A percentile compares a stretch with the other conserved stretches of the same genome.
Evolutionary conservation across 2,797 vertebrate genomes (phyloP).

Genomic region (Miichthys miiuy): DNA sequence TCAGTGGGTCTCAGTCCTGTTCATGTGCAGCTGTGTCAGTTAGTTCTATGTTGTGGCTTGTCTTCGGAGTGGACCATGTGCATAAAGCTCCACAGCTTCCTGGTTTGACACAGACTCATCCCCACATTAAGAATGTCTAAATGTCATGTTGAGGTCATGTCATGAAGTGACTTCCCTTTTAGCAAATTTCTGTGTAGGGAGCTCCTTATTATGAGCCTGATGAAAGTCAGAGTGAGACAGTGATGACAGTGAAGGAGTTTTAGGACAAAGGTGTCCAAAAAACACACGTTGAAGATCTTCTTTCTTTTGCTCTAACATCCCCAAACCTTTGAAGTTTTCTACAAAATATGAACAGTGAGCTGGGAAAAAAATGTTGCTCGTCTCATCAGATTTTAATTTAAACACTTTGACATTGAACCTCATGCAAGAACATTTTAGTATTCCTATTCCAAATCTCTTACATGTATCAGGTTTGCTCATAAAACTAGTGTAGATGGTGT

Average conservation of each 20-base stretch:
- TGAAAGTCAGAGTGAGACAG: slow-evolving; percentile 24
- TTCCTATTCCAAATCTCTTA: not conserved
- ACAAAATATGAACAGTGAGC: slow-evolving; percentile 12
- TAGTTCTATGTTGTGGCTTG: slow-evolving; percentile 81
- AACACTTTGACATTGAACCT: slow-evolving; percentile 22
- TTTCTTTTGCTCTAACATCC: not conserved
- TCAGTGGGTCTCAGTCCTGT: slow-evolving; percentile 84
- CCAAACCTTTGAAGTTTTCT: slow-evolving; percentile 5
- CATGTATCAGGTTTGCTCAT: slow-evolving; percentile 4
- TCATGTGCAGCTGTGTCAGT: slow-evolving; percentile 83
- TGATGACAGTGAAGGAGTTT: slow-evolving; percentile 1
- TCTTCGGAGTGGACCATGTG: slow-evolving; percentile 76
- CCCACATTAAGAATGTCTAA: slow-evolving; percentile 51
- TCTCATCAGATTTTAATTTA: not conserved
- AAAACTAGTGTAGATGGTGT: not conserved
- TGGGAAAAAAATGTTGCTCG: slow-evolving; percentile 11
- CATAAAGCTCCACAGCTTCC: slow-evolving; percentile 72
- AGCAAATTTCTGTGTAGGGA: slow-evolving; percentile 22
- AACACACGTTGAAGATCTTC: not conserved
- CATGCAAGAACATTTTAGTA: slow-evolving; percentile 31
- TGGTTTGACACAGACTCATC: slow-evolving; percentile 70
- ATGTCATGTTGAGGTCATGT: slow-evolving; percentile 45
- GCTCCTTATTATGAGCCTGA: slow-evolving; percentile 24
- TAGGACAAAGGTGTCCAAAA: slow-evolving; percentile 5
- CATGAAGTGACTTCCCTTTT: slow-evolving; percentile 26